Evolutionary conservation across 2,888 invertebrate species (phyloP).

Genomic region (Eremobia ochroleuca): DNA sequence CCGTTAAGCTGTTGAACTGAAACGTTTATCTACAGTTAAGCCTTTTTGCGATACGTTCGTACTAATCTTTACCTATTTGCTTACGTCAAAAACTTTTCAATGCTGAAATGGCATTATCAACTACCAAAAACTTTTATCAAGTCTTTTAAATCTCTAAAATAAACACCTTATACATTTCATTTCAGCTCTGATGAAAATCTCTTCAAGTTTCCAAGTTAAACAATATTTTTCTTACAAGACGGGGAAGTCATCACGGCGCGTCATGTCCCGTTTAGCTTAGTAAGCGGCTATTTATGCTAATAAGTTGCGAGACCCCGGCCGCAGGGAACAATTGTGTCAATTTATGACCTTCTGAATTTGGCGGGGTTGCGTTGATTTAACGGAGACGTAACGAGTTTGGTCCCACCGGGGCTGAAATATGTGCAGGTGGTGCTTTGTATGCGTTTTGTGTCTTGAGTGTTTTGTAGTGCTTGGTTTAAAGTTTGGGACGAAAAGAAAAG

Average conservation of each 20-base stretch:
- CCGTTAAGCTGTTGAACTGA: background rate
- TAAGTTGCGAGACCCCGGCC: slow-evolving; percentile 73
- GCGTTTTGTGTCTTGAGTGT: slow-evolving; percentile 44
- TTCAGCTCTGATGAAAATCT: slow-evolving; percentile 36
- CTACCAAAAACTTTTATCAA: background rate
- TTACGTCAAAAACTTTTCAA: background rate
- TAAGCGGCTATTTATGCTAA: slow-evolving; percentile 85
- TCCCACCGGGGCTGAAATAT: slow-evolving; percentile 52
- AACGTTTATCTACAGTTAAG: background rate
- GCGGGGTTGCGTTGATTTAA: slow-evolving; percentile 79
- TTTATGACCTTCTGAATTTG: slow-evolving; percentile 81
- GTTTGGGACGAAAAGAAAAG: slow-evolving; percentile 7
- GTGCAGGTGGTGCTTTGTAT: slow-evolving; percentile 65
- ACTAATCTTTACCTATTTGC: background rate
- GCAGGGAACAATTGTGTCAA: slow-evolving; percentile 80
- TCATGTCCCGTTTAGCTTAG: slow-evolving; percentile 79
- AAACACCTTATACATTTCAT: slow-evolving; percentile 37
- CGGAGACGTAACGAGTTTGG: slow-evolving; percentile 72
- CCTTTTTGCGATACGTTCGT: background rate
- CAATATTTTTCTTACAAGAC: slow-evolving; percentile 62
- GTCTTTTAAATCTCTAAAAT: slow-evolving; percentile 14
- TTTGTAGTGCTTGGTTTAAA: slow-evolving; percentile 28
- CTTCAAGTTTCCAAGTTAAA: slow-evolving; percentile 55
- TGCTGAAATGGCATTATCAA: background rate
- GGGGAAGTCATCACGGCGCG: slow-evolving; percentile 63